Evolutionary conservation across 2,797 vertebrate species (phyloP), one percentile per base, ranked within the genome.

Genomic region (Xiphophorus birchmanni): DNA sequence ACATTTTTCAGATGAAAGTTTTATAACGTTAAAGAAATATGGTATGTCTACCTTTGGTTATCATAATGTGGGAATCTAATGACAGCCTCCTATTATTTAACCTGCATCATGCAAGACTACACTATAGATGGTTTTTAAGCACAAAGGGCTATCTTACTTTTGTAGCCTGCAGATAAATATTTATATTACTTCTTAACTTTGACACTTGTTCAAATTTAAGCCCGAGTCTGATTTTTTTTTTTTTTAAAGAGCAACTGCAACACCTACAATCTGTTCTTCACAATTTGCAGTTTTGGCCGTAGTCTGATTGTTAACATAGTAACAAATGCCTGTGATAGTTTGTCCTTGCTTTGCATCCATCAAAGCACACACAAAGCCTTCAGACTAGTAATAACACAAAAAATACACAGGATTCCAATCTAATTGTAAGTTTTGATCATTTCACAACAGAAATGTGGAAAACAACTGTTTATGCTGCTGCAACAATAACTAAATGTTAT

Each of bases 281-380:
- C 29, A n/a, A n/a, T 48, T 71, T 56, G 8, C 23, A 15, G 13
- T 21, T 75, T 65, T 75, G 73, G n/a, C 32, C 0, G 17, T 81
- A 32, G 35, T 60, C 29, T 35, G 21, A 32, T 7, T 74, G 5
- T 56, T 75, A 44, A 79, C 65, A 52, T 73, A 29, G 44, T 17
- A 7, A 47, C 18, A 11, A 52, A 77, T 12, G 21, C 12, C 45
- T 0, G 58, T 58, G 26, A 69, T 18, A 47, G 7, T 67, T 54
- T n/a, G 44, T 45, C 58, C 71, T 40, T 37, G n/a, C 52, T 78
- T 48, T n/a, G 45, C 32, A 72, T 86, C 69, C 65, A 77, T 77
- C 15, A 2, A 37, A 11, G 1, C 54, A 78, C 44, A 78, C 37
- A 71, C 7, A 76, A 47, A 73, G 52, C 26, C 73, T 80, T 71